Evolutionary conservation across 2,888 invertebrate species (phyloP).

Genomic region (Leptinotarsa rubiginosa): DNA sequence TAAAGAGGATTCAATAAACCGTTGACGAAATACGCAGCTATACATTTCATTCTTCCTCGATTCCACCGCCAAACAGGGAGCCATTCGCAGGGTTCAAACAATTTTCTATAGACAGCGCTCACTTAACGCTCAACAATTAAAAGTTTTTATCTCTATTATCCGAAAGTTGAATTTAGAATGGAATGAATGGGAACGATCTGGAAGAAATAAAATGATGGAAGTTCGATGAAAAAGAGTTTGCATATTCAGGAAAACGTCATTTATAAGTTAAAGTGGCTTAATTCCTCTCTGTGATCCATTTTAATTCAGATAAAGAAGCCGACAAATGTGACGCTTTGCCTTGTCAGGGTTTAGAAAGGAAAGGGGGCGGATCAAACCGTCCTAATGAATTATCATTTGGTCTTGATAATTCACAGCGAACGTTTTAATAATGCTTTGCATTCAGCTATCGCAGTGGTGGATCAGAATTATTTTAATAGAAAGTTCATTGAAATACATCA

Average conservation of each 20-base stretch:
- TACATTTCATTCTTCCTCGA: constrained; percentile 22
- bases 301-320: constrained; percentile 52
- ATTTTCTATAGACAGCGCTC: constrained; percentile 39
- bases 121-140: constrained; percentile 43
- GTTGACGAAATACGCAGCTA: constrained; percentile 1
- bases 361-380: constrained; percentile 50
- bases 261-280: constrained; percentile 55
- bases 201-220: constrained; percentile 49
- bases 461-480: constrained; percentile 20
- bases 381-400: constrained; percentile 60
- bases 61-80: constrained; percentile 18
- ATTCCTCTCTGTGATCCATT: constrained; percentile 50
- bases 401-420: constrained; percentile 53
- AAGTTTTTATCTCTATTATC: constrained; percentile 48
- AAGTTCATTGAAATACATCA: too few species aligned
- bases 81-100: constrained; percentile 31
- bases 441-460: constrained; percentile 42
- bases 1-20: constrained; percentile 15
- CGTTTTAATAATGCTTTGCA: constrained; percentile 44
- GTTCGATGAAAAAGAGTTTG: constrained; percentile 51
- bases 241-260: constrained; percentile 55
- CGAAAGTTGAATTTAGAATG: constrained; percentile 36
- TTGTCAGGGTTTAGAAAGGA: constrained; percentile 47
- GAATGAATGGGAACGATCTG: constrained; percentile 37
- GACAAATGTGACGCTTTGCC: constrained; percentile 54